Base-by-base conservation (phyloP, 2,797 vertebrate species). In the Aeoliscus strigatus region DNA sequence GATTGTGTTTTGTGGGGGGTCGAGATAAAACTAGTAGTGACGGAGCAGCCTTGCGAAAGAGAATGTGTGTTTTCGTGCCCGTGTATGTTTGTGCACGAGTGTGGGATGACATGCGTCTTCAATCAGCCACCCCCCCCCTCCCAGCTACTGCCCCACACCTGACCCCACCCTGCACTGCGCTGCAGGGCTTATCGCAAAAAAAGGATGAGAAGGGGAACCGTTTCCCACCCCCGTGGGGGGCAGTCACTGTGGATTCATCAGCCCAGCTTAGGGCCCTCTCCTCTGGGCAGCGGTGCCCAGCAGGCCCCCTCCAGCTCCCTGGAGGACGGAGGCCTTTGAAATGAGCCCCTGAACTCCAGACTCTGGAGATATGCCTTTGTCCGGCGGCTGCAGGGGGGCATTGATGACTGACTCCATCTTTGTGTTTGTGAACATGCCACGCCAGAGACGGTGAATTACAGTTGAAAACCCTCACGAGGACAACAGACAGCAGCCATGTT, bases 201-300 rank as follows among this genome's bases (percentile, higher is more conserved):
- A 14, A 25, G 45, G 49, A 51, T 55, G 65, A 61, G 60, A 72
- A 51, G 61, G 37, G 54, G 65, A 70, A 68, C 64, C 46, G 68
- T 78, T 81, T 75, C 74, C 65, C 50, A 48, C 43, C 79, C 28
- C 75, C 9, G 57, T 57, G 63, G 84, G 82, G 81, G 79, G 80
- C 78, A 83, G 78, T 86, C 84, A 83, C 42, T 70, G 51, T 64
- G 69, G 73, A 86, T 86, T 73, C 53, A 23, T 86, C 81, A 86
- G 69, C 28, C 70, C 63, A 59, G 74, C 77, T 84, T 83, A 78
- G 70, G 69, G 70, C 62, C 71, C 67, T 76, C 70, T 83, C 66
- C 78, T 80, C 39, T 62, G 70, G 77, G 72, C 70, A 69, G 73
- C 2, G 45, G 51, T 76, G 70, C 84, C 70, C 81, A 81, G 79